Evolutionary conservation across 2,888 invertebrate species (phyloP), one percentile per base, ranked within the genome.

Genomic region (Apotomis turbidana): DNA sequence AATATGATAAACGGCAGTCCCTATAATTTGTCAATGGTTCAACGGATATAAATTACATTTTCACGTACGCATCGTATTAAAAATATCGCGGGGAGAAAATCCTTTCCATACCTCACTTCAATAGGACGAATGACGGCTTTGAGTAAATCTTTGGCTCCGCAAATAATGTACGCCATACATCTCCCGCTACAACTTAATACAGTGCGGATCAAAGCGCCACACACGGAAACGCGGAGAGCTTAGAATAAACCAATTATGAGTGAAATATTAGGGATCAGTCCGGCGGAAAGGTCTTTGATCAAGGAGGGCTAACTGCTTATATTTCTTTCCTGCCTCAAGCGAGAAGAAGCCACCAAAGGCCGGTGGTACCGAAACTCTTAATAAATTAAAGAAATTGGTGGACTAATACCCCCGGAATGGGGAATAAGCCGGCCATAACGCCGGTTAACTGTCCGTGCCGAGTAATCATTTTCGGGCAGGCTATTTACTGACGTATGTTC

Each of bases 231-330:
- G 85, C 87, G 86, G 85, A 83, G 78, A 91, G 93, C 93, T 92
- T 92, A 92, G 93, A 90, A 91, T 93, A 93, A 93, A 93, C 93
- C 93, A 93, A 93, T 93, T 93, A 93, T 92, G 91, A 92, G 91
- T 90, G 93, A 93, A 93, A 93, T 93, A 93, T 93, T 93, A 92
- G 92, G 93, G 93, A 93, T 93, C 92, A 91, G 88, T 83, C 83
- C 85, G 83, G 81, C 80, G 83, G 84, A 85, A 87, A 84, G 86
- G 86, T 88, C 91, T 93, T 93, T 93, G 93, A 93, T 93, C 92
- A 90, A 85, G 79, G 80, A 79, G 74, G 81, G 82, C 85, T 84
- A 85, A 86, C 84, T 85, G 85, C 83, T 88, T 87, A 87, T 88
- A 87, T 89, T 91, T 90, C 88, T 89, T 91, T 89, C 79, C 78